Conservation (phyloP, 2,113 vertebrate genomes). For the Lanius ludovicianus region DNA sequence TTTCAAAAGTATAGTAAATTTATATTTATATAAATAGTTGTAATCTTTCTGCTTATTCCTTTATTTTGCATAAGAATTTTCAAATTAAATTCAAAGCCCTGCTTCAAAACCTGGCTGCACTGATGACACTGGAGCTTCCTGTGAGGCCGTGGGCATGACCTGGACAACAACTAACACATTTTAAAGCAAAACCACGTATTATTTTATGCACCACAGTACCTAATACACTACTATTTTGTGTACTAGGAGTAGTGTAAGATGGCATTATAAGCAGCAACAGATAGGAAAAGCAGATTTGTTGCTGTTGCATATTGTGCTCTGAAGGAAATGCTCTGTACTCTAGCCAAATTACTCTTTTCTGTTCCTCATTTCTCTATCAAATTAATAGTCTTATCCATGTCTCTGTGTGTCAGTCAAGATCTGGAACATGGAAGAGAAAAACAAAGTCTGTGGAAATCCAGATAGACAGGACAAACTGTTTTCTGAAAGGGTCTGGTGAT, state of each 20-base stretch:
- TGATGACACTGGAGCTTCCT: neutral
- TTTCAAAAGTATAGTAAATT: neutral
- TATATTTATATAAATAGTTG: neutral
- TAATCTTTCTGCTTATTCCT: neutral
- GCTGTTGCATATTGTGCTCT: too few relatives aligned
- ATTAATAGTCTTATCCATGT: neutral
- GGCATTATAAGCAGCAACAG: neutral
- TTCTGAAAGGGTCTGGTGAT: neutral
- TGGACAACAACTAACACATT: neutral
- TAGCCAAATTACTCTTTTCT: neutral
- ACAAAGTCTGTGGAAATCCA: neutral
- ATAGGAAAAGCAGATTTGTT: neutral
- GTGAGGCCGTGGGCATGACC: neutral
- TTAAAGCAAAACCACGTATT: neutral
- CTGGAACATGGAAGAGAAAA: neutral
- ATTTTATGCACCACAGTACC: too few relatives aligned
- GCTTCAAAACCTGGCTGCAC: neutral
- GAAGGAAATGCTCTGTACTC: neutral
- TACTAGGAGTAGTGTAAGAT: neutral
- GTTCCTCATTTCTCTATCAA: neutral
- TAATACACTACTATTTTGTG: neutral
- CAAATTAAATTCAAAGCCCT: neutral
- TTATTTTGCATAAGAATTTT: neutral
- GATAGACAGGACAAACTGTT: neutral
- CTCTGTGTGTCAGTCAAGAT: neutral